These are phyloP conservation scores for Dromius quadrimaculatus DNA, from an alignment of 2,888 invertebrate genomes.

Conservation along the genomic window DNA sequence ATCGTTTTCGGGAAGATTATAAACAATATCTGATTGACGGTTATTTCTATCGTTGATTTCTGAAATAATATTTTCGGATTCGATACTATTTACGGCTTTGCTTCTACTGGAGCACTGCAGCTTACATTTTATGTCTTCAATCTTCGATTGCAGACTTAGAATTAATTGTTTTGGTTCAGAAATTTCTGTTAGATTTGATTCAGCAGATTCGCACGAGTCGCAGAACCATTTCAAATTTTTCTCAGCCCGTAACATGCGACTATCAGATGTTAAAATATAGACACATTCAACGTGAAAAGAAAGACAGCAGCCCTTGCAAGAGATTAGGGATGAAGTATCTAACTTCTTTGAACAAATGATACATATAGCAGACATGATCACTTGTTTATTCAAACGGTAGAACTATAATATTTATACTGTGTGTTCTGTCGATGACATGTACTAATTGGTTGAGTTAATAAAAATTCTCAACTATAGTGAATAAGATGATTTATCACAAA, in stretches of 20 bases:
- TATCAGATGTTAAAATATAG: neutral
- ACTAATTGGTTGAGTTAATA: no score
- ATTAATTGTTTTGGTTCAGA: neutral
- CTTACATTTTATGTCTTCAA: neutral
- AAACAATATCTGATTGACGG: neutral
- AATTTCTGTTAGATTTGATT: neutral
- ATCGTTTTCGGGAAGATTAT: no score
- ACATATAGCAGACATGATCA: neutral
- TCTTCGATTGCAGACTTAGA: neutral
- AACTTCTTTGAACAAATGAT: neutral
- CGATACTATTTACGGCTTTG: neutral
- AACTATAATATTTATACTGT: neutral
- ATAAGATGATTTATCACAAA: no score
- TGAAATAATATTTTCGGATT: neutral
- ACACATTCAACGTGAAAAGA: neutral
- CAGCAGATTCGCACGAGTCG: neutral
- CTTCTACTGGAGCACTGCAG: neutral
- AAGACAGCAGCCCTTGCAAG: neutral
- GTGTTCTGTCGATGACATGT: no score
- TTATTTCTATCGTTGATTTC: neutral
- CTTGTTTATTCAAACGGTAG: neutral
- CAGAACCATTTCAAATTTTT: neutral
- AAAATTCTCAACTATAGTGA: no score
- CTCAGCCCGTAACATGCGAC: neutral
- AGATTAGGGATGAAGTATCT: neutral